A percentile compares a stretch with the other conserved stretches of the same genome.
Evolutionary conservation across 1,140 invertebrate genomes (phyloP).

Genomic region (Alviniconcha marisindica): DNA sequence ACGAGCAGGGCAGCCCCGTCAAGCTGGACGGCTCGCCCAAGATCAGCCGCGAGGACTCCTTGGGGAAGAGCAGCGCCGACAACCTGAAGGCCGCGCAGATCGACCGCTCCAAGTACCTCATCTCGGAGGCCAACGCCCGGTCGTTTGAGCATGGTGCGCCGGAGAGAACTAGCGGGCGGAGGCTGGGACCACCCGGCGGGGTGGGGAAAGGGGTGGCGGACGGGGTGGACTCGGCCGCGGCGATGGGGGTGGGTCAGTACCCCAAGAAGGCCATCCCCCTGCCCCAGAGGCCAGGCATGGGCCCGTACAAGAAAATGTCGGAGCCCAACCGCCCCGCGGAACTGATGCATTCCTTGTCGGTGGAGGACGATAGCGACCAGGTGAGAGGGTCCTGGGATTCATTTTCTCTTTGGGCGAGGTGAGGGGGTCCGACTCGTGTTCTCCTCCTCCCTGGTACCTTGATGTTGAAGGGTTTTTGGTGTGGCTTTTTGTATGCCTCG

Average conservation of each 20-base stretch:
- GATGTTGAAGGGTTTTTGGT: no score
- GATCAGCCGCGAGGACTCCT: constrained; percentile 47
- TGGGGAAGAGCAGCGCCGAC: constrained; percentile 62
- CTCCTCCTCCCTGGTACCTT: no score
- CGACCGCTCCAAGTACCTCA: constrained; percentile 71
- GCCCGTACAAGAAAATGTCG: constrained; percentile 57
- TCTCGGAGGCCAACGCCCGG: constrained; percentile 61
- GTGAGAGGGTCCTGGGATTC: constrained; percentile 39
- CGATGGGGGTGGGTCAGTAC: constrained; percentile 57
- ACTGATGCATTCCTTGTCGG: constrained; percentile 35
- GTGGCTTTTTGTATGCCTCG: no score
- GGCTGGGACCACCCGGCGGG: constrained; percentile 46
- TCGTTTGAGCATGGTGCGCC: constrained; percentile 48
- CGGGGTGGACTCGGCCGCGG: constrained; percentile 51
- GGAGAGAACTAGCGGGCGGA: constrained; percentile 61
- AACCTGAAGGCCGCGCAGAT: constrained; percentile 68
- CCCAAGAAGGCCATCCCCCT: constrained; percentile 68
- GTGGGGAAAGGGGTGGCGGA: constrained; percentile 18
- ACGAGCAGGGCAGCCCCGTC: constrained; percentile 34
- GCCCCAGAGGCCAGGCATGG: constrained; percentile 58
- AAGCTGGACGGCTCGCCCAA: constrained; percentile 50
- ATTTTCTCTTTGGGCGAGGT: no score
- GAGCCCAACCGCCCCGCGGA: constrained; percentile 39
- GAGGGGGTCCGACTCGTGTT: no score
- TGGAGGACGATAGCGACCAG: constrained; percentile 41